Conservation (phyloP, 64 coral and sea anemone species). For the Montipora cactus region DNA sequence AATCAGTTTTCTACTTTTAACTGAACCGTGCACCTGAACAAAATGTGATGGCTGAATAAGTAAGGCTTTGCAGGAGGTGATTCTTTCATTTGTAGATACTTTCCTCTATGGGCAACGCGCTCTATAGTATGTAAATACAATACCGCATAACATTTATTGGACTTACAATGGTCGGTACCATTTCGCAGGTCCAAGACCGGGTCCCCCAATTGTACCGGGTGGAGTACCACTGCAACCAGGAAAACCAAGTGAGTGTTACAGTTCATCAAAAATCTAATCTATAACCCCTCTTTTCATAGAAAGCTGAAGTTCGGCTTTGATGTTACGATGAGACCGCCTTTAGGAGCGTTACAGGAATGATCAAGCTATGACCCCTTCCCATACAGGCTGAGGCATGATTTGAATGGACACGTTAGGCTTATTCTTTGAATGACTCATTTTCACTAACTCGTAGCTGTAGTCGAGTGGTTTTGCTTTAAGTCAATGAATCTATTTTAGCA, state of each 20-base stretch:
- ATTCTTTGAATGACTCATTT: no score
- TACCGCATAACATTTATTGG: background rate
- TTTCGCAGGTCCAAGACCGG: constrained; percentile 28
- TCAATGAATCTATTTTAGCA: no score
- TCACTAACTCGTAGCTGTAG: no score
- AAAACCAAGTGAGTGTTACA: constrained; percentile 28
- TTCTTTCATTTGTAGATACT: no score
- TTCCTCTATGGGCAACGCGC: no score
- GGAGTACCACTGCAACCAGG: constrained; percentile 36
- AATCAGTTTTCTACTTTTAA: no score
- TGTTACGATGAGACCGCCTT: background rate
- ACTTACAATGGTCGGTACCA: background rate
- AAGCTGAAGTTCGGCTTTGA: background rate
- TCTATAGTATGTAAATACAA: no score
- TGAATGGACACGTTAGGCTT: no score
- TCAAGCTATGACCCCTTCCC: background rate
- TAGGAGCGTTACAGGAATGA: background rate
- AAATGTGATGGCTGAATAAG: background rate
- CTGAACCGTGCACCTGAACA: background rate
- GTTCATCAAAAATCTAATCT: background rate
- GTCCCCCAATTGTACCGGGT: constrained; percentile 35
- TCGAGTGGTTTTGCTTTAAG: no score
- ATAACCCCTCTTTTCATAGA: background rate
- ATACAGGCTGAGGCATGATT: background rate
- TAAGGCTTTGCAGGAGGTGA: background rate